These are phyloP conservation scores for Palythoa grandis DNA, from an alignment of 92 coral and sea anemone genomes.

Conservation along the genomic window DNA sequence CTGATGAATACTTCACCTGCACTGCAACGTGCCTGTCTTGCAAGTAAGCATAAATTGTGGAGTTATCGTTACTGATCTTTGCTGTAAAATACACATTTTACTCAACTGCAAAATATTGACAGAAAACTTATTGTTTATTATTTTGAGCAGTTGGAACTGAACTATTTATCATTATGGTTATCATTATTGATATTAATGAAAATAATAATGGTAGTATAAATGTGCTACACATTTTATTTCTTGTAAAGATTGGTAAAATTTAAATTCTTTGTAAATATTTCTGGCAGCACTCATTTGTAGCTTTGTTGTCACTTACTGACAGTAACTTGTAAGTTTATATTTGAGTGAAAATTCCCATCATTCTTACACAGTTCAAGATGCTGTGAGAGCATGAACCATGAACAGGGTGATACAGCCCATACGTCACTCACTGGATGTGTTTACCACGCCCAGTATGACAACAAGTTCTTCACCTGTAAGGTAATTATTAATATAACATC, in stretches of 20 bases:
- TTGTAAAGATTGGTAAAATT: too few relatives aligned
- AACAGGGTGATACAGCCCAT: constrained; percentile 58
- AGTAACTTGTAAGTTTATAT: too few relatives aligned
- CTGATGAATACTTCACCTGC: constrained; percentile 97
- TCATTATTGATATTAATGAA: too few relatives aligned
- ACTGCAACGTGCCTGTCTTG: constrained; percentile 85
- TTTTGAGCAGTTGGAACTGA: too few relatives aligned
- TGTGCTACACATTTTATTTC: too few relatives aligned
- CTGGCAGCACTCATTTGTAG: too few relatives aligned
- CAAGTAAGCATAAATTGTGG: constrained; percentile 64
- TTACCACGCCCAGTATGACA: constrained; percentile 90
- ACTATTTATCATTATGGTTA: too few relatives aligned
- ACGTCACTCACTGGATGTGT: constrained; percentile 67
- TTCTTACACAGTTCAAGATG: constrained; percentile 71
- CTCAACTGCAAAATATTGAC: background rate
- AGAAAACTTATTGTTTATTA: background rate
- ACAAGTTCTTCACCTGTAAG: constrained; percentile 88
- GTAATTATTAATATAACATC: constrained; percentile 25
- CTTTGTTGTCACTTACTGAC: too few relatives aligned
- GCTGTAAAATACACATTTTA: background rate
- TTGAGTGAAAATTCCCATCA: background rate
- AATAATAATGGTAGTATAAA: too few relatives aligned
- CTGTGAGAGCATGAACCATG: constrained; percentile 92
- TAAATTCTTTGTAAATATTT: too few relatives aligned
- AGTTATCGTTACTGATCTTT: background rate